phyloP scores from a whole-genome alignment of 2,888 invertebrate genomes.

The Leptura quadrifasciata region DNA sequence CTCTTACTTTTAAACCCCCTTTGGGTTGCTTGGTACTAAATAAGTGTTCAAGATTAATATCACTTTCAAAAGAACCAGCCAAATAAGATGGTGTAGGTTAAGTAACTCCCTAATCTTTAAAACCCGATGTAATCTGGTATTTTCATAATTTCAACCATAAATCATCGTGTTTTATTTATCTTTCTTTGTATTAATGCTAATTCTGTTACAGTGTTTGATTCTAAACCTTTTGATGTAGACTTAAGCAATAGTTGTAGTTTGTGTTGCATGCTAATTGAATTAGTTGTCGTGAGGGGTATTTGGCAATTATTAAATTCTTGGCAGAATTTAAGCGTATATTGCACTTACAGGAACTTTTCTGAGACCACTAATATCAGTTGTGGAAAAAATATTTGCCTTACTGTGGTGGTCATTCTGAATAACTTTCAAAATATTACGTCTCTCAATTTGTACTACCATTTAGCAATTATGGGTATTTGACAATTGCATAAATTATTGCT shows the following conservation, averaged over 20 bases:
- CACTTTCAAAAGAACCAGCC: not conserved
- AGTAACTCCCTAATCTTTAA: constrained; percentile 27
- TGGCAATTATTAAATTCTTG: too few species aligned
- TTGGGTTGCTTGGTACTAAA: not conserved
- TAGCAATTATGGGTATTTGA: too few species aligned
- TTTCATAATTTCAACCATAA: constrained; percentile 27
- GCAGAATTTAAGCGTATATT: too few species aligned
- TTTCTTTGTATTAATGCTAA: constrained; percentile 25
- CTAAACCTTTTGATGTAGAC: not conserved
- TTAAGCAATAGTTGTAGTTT: not conserved
- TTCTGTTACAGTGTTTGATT: constrained; percentile 9
- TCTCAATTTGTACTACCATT: too few species aligned
- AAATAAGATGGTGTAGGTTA: constrained; percentile 7
- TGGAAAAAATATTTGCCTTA: too few species aligned
- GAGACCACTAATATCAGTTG: too few species aligned
- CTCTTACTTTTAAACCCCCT: not conserved
- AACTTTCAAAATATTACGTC: too few species aligned
- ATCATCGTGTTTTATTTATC: constrained; percentile 17
- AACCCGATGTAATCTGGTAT: constrained; percentile 27
- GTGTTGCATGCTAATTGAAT: not conserved
- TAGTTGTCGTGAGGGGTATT: not conserved
- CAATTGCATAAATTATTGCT: too few species aligned
- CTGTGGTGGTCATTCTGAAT: too few species aligned
- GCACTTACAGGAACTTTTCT: too few species aligned
- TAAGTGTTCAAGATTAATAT: constrained; percentile 15